Base-by-base conservation (phyloP, 1,140 invertebrate genomes). In the Cotesia typhae region DNA sequence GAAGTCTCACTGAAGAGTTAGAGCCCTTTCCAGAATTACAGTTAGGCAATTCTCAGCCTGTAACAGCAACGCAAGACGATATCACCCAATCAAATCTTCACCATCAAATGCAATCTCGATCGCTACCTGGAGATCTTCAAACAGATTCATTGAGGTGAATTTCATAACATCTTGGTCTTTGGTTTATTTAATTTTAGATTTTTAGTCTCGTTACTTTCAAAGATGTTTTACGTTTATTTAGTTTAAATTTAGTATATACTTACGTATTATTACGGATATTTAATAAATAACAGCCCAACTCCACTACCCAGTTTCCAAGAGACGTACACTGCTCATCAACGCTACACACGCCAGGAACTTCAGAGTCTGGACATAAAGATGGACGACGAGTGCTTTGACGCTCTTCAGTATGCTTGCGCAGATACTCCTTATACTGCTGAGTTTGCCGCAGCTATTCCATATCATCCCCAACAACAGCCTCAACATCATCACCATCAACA, bases 301-400 rank as follows among this genome's bases (percentile, higher is more conserved):
- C 91, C 93, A 41, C 84, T 95, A 72, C 94, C 94, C 63, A 94
- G 93, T 87, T 95, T 95, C 86, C 92, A 94, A 87, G 94, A 95
- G 85, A 95, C 93, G 36, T 95, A 95, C 83, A 94, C 92, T 41
- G 89, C 92, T 51, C 74, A 75, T 64, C 89, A 91, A 65, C 92
- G 92, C 77, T 84, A 85, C 76, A 87, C 84, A 85, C 88, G 88
- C 77, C 86, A 88, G 84, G 87, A 91, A 80, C 84, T 89, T 74
- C 84, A 88, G 63, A 86, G 88, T 74, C 87, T 91, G 71, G 90
- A 90, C 1, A 89, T 93, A 76, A 94, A 93, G 83, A 93, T 93
- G 92, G 92, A 94, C 78, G 92, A 93, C 80, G 93, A 94, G 73
- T 93, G 92, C 80, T 94, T 90, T 76, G 89, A 90, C 67, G 85